These are phyloP conservation scores for Parambassis ranga DNA, from an alignment of 2,797 vertebrate genomes.

Conservation along the genomic window DNA sequence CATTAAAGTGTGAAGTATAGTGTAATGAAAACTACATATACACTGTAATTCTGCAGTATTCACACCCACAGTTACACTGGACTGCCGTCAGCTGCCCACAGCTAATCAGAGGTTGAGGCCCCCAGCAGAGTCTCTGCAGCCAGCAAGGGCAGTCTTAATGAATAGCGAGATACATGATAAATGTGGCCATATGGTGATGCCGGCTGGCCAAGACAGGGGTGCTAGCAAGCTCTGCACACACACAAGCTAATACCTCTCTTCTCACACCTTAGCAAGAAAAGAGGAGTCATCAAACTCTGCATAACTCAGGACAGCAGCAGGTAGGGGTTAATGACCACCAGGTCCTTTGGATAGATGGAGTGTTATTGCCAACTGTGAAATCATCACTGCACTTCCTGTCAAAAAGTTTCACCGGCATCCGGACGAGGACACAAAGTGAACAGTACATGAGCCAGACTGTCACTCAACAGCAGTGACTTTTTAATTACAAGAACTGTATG, in stretches of 20 bases:
- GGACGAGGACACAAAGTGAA: constrained; percentile 33
- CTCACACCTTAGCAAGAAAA: constrained; percentile 61
- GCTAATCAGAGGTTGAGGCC: constrained; percentile 59
- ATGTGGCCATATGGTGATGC: constrained; percentile 84
- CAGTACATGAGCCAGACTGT: constrained; percentile 27
- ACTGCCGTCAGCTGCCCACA: constrained; percentile 41
- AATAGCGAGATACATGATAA: constrained; percentile 82
- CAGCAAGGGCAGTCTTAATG: constrained; percentile 83
- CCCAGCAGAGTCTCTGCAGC: constrained; percentile 74
- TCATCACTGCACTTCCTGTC: constrained; percentile 58
- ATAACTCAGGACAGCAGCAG: constrained; percentile 68
- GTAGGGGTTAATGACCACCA: constrained; percentile 76
- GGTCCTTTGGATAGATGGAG: constrained; percentile 62
- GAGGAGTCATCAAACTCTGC: constrained; percentile 69
- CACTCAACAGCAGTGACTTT: constrained; percentile 53
- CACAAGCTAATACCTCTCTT: constrained; percentile 31
- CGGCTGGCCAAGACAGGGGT: constrained; percentile 80
- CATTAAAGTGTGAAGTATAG: background rate
- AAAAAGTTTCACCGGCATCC: constrained; percentile 66
- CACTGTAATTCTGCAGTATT: constrained; percentile 29
- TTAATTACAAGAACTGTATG: constrained; percentile 61
- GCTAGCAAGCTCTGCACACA: constrained; percentile 60
- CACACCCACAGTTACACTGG: constrained; percentile 47
- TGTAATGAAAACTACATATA: background rate
- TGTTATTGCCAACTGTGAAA: constrained; percentile 61